phyloP scores from a whole-genome alignment of 2,888 invertebrate species.

The Hypolimnas misippus region DNA sequence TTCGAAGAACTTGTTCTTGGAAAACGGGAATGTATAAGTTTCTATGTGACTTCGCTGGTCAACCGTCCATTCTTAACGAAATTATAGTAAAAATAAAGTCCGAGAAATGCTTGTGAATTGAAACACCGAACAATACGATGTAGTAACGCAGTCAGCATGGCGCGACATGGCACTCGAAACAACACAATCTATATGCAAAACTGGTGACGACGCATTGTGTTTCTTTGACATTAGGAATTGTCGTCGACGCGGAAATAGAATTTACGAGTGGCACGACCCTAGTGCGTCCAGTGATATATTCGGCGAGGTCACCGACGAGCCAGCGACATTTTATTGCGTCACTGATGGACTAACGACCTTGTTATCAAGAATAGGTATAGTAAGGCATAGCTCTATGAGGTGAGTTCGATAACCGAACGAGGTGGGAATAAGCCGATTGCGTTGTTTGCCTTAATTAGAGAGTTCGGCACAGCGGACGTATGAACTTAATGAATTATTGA shows the following conservation, averaged over 20 bases:
- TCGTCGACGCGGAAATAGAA: constrained; percentile 73
- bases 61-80: constrained; percentile 35
- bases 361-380: constrained; percentile 56
- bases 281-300: constrained; percentile 58
- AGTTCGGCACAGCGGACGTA: constrained; percentile 59
- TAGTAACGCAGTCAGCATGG: constrained; percentile 61
- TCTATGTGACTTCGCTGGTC: constrained; percentile 45
- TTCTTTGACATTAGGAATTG: constrained; percentile 52
- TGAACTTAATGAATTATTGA: constrained; percentile 74
- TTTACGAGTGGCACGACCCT: constrained; percentile 65
- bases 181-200: constrained; percentile 64
- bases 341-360: constrained; percentile 63
- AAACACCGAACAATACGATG: constrained; percentile 41
- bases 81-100: constrained; percentile 6
- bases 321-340: constrained; percentile 59
- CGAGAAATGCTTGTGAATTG: constrained; percentile 1
- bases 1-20: constrained; percentile 61
- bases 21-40: constrained; percentile 51
- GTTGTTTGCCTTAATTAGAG: constrained; percentile 64
- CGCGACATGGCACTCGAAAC: constrained; percentile 53
- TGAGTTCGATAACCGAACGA: constrained; percentile 72
- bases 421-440: constrained; percentile 69
- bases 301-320: constrained; percentile 64
- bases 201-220: constrained; percentile 44
- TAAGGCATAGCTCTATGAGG: constrained; percentile 52